These are phyloP conservation scores for Garra rufa DNA, from an alignment of 2,113 vertebrate species.

Conservation along the genomic window DNA sequence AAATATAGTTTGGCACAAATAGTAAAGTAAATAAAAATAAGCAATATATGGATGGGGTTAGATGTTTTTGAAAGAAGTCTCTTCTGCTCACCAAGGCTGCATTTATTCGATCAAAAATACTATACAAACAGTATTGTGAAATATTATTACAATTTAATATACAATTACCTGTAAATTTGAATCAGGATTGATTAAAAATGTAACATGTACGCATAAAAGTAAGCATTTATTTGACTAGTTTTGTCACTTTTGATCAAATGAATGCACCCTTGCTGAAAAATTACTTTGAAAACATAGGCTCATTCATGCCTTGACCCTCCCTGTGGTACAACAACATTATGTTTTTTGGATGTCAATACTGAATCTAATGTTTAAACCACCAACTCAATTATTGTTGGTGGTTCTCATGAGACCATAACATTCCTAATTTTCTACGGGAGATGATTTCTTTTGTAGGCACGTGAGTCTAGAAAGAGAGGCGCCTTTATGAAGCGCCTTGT, in stretches of 20 bases:
- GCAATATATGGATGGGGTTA: background rate
- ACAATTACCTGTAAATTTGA: too few relatives aligned
- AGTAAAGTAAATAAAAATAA: background rate
- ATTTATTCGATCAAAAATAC: too few relatives aligned
- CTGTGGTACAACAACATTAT: slow-evolving; percentile 10
- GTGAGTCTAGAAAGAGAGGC: background rate
- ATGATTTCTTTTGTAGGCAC: background rate
- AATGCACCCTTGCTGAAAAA: background rate
- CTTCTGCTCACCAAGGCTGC: too few relatives aligned
- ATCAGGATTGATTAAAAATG: too few relatives aligned
- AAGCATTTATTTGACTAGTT: too few relatives aligned
- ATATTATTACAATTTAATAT: too few relatives aligned
- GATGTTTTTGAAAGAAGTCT: too few relatives aligned
- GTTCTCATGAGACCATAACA: slow-evolving; percentile 34
- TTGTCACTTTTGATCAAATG: too few relatives aligned
- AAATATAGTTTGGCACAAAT: background rate
- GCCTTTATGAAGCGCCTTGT: background rate
- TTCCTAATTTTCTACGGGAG: slow-evolving; percentile 48
- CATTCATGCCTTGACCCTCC: background rate
- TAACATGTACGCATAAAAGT: too few relatives aligned
- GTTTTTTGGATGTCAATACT: background rate
- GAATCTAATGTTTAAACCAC: background rate
- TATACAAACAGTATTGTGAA: too few relatives aligned
- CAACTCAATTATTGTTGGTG: background rate
- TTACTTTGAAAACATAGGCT: background rate